Evolutionary conservation across 1,140 invertebrate genomes (phyloP), one percentile per base, ranked within the genome.

Genomic region (Drosophila varians): DNA sequence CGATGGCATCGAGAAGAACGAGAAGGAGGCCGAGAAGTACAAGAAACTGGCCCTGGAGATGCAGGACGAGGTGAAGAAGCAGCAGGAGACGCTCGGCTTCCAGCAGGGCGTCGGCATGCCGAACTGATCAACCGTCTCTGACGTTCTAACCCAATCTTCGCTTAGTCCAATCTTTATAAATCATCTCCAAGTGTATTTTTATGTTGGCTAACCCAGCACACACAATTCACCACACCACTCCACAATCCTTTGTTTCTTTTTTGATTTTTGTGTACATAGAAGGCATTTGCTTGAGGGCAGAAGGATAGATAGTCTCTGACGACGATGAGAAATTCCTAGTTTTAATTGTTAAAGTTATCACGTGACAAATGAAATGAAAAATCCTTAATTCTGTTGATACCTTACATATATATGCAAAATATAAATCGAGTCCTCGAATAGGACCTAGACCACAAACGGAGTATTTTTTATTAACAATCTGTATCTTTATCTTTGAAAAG

Each of bases 1-100:
- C 12, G 94, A 96, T 51, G 95, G 96, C 1, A 95, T 94, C 0
- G 93, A 94, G 47, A 94, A 96, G 80, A 94, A 96, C 91, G 61
- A 92, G 36, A 93, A 94, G 55, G 87, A 96, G 72, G 94, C 96
- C 0, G 93, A 95, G 31, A 92, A 93, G 40, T 97, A 94, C 74
- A 96, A 94, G 87, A 91, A 94, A 65, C 92, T 94, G 66, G 95
- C 96, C 0, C 49, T 94, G 3, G 94, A 94, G 58, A 92, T 97
- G 64, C 92, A 96, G 69, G 93, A 94, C 28, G 94, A 96, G 77
- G 69, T 94, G 3, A 93, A 93, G 70, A 92, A 93, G 45, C 87
- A 92, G 19, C 93, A 93, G 80, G 91, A 92, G 36, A 91, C 92
- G 58, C 78, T 96, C 1, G 92, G 93, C 47, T 96, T 96, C 77